Conservation (phyloP, 2,113 vertebrate genomes). For the Turnix velox region DNA sequence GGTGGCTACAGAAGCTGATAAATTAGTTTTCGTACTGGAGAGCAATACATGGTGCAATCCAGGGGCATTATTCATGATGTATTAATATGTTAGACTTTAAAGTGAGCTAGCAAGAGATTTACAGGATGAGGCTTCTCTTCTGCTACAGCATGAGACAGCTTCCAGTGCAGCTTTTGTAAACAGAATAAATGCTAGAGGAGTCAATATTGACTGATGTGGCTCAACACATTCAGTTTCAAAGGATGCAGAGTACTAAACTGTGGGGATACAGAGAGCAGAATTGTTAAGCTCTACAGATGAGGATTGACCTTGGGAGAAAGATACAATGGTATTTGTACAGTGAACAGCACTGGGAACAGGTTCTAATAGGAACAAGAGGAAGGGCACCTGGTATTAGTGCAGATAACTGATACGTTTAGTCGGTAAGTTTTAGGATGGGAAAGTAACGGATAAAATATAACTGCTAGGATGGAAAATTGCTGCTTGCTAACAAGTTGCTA, state of each 20-base stretch:
- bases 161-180: constrained; percentile 18
- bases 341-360: too few relatives aligned
- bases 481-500: too few relatives aligned
- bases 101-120: constrained; percentile 48
- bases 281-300: too few relatives aligned
- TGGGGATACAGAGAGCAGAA: too few relatives aligned
- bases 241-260: neutral
- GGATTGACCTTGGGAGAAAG: too few relatives aligned
- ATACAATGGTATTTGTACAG: too few relatives aligned
- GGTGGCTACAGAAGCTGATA: neutral
- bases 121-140: constrained; percentile 1
- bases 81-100: constrained; percentile 44
- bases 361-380: too few relatives aligned
- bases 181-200: neutral
- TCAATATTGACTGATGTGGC: neutral
- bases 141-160: constrained; percentile 4
- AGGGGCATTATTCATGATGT: constrained; percentile 15
- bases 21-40: neutral
- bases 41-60: neutral
- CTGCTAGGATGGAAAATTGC: too few relatives aligned
- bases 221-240: neutral
- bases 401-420: too few relatives aligned
- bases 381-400: too few relatives aligned
- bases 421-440: too few relatives aligned
- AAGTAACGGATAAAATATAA: too few relatives aligned